Conservation (phyloP, 2,888 invertebrate species). For the Limnephilus rhombicus region DNA sequence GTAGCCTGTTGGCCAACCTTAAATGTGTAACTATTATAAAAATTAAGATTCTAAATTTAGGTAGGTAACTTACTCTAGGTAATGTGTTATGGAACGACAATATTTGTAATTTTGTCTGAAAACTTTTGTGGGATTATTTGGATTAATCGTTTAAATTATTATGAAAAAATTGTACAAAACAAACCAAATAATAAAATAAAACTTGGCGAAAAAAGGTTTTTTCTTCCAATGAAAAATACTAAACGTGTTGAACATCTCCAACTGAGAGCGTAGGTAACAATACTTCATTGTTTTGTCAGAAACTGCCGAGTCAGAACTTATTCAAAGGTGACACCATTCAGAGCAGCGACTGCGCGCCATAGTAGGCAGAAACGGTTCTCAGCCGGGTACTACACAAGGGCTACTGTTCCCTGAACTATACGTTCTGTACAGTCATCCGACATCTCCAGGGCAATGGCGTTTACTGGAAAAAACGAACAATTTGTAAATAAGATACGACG, state of each 20-base stretch:
- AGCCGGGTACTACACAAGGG: not conserved
- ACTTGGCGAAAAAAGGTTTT: not conserved
- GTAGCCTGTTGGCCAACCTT: no score
- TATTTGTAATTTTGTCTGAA: no score
- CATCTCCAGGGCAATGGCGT: not conserved
- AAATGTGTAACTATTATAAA: no score
- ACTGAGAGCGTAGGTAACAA: not conserved
- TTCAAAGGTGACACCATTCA: slow-evolving; percentile 9
- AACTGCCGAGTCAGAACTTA: slow-evolving; percentile 8
- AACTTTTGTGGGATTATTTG: no score
- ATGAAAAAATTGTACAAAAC: no score
- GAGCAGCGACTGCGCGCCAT: not conserved
- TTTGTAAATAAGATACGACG: not conserved
- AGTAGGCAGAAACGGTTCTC: not conserved
- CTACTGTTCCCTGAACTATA: not conserved
- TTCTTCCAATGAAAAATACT: not conserved
- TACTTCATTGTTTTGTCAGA: not conserved
- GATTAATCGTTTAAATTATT: no score
- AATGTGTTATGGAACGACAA: no score
- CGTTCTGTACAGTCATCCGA: not conserved
- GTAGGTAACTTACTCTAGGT: no score
- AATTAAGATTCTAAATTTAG: no score
- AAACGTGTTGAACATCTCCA: not conserved
- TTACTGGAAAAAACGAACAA: not conserved
- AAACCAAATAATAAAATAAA: no score